phyloP scores from a whole-genome alignment of 2,113 vertebrate species.

The Ammodytes dubius region DNA sequence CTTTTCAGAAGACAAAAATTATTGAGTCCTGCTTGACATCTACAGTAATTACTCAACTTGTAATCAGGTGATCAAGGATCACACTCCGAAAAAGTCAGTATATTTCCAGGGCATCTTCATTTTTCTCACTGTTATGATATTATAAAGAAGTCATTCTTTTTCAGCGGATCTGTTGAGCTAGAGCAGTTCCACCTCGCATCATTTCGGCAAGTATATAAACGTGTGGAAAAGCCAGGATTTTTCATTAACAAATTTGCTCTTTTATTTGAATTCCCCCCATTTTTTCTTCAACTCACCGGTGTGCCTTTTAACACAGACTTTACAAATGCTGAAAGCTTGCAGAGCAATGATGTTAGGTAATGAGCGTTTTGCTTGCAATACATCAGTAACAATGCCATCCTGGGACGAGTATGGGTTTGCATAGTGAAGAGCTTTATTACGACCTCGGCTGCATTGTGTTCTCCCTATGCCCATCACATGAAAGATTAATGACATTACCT shows the following conservation, averaged over 20 bases:
- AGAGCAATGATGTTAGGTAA: slow-evolving; percentile 67
- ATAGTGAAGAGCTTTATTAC: slow-evolving; percentile 78
- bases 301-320: slow-evolving; percentile 69
- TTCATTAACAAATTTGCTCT: slow-evolving; percentile 69
- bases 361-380: slow-evolving; percentile 70
- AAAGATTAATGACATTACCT: slow-evolving; percentile 80
- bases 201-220: slow-evolving; percentile 80
- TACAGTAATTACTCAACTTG: background rate
- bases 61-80: slow-evolving; percentile 2
- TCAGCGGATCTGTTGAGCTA: slow-evolving; percentile 77
- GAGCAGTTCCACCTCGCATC: slow-evolving; percentile 59
- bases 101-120: background rate
- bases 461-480: slow-evolving; percentile 73
- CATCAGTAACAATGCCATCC: slow-evolving; percentile 68
- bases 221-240: slow-evolving; percentile 51
- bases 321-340: slow-evolving; percentile 67
- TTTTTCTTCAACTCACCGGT: slow-evolving; percentile 64
- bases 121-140: slow-evolving; percentile 29
- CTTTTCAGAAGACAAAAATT: background rate
- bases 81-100: slow-evolving; percentile 2
- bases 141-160: slow-evolving; percentile 66
- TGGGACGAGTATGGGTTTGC: slow-evolving; percentile 75
- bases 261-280: slow-evolving; percentile 33
- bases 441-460: slow-evolving; percentile 77
- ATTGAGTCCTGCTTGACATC: background rate